Evolutionary conservation across 2,888 invertebrate genomes (phyloP).

Genomic region (Labia minor): DNA sequence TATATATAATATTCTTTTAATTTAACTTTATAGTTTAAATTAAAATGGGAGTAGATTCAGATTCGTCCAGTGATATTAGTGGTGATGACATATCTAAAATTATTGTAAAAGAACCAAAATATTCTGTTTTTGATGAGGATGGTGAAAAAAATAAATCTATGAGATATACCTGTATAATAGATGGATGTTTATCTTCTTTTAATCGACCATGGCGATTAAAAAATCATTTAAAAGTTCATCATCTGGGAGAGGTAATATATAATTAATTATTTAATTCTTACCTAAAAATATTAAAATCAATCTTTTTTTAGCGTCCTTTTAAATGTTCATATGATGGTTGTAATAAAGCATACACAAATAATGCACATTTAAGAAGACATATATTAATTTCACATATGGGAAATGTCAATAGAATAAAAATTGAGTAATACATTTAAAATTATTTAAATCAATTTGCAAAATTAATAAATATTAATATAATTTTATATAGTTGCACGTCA

Average conservation of each 20-base stretch:
- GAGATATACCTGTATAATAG: background rate
- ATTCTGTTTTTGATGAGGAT: background rate
- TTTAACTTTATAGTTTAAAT: background rate
- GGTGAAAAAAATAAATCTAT: background rate
- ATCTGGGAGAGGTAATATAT: background rate
- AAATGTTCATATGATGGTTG: background rate
- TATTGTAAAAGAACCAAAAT: background rate
- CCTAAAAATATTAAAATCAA: no score
- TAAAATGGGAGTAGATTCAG: background rate
- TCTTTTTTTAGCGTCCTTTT: background rate
- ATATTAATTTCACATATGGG: background rate
- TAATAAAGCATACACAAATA: background rate
- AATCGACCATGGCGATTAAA: background rate
- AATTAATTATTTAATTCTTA: no score
- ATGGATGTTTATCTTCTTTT: background rate
- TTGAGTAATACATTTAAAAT: background rate
- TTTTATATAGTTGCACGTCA: background rate
- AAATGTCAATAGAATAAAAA: background rate
- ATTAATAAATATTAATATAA: background rate
- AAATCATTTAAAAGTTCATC: conserved; percentile 7
- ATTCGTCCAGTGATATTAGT: background rate
- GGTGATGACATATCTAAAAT: background rate
- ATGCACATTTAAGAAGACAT: background rate
- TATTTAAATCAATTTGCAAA: background rate
- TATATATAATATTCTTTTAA: no score